Evolutionary conservation across 2,797 vertebrate genomes (phyloP).

Genomic region (Sorex maritimensis): DNA sequence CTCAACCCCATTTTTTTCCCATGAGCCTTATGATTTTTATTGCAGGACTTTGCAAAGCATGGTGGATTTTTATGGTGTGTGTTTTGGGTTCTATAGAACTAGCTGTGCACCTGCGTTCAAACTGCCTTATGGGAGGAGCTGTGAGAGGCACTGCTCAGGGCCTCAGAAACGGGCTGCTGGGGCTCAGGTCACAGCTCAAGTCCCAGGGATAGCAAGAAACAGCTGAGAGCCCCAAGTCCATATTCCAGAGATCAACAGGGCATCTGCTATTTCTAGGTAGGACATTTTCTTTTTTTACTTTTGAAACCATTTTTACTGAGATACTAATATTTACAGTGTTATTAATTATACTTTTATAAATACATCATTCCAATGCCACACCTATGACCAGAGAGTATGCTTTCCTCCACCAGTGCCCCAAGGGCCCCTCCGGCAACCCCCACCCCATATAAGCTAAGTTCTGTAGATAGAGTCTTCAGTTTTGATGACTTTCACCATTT

Average conservation of each 20-base stretch:
- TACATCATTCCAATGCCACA: too few relatives aligned
- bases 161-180: slow-evolving; percentile 6
- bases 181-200: not conserved
- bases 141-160: not conserved
- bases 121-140: not conserved
- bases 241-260: slow-evolving; percentile 3
- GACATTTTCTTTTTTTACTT: too few relatives aligned
- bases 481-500: too few relatives aligned
- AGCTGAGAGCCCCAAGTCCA: slow-evolving; percentile 17
- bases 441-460: too few relatives aligned
- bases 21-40: not conserved
- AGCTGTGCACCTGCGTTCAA: slow-evolving; percentile 9
- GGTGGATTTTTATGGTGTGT: slow-evolving; percentile 28
- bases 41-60: not conserved
- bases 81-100: not conserved
- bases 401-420: too few relatives aligned
- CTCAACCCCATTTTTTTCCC: not conserved
- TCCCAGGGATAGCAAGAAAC: not conserved
- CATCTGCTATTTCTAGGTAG: not conserved
- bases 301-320: too few relatives aligned
- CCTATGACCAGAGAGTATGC: too few relatives aligned
- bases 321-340: too few relatives aligned
- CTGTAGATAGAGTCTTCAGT: too few relatives aligned
- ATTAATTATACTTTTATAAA: too few relatives aligned
- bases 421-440: too few relatives aligned